Percentiles rank a stretch among this genome's conserved stretches.
Conservation (phyloP, 2,888 invertebrate species). For the Argyresthia albistria region DNA sequence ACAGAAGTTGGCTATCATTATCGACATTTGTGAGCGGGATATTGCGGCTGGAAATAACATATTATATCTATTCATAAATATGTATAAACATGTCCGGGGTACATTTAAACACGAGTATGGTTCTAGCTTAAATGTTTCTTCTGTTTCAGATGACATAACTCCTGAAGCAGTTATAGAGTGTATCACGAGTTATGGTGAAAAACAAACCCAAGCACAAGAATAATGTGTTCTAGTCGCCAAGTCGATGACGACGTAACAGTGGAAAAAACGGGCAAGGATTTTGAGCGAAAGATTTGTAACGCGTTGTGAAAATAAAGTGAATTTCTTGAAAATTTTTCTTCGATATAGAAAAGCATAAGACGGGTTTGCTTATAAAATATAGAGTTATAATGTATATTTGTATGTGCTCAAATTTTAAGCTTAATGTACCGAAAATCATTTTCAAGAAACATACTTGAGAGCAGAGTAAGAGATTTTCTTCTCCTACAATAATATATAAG, state of each 20-base stretch:
- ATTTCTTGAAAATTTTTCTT: constrained; percentile 22
- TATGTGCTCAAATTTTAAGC: constrained; percentile 18
- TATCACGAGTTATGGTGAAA: constrained; percentile 52
- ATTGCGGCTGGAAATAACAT: too few species aligned
- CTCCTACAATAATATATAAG: constrained; percentile 34
- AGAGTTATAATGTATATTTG: not conserved
- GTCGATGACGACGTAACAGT: not conserved
- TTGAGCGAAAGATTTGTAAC: constrained; percentile 42
- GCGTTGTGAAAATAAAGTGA: constrained; percentile 54
- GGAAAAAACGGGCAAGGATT: constrained; percentile 12
- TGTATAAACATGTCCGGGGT: too few species aligned
- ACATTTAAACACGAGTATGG: too few species aligned
- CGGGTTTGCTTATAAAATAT: not conserved
- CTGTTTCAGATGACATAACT: constrained; percentile 63
- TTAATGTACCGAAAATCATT: constrained; percentile 22
- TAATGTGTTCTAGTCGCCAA: not conserved
- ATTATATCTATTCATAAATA: too few species aligned
- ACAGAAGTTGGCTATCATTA: too few species aligned
- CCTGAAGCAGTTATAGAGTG: constrained; percentile 58
- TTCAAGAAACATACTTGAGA: constrained; percentile 27
- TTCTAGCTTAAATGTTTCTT: constrained; percentile 1
- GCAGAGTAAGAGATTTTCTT: constrained; percentile 39
- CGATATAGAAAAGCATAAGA: not conserved
- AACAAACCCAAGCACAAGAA: not conserved
- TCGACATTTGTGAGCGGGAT: too few species aligned